Evolutionary conservation across 53 echinoderm and acorn worm genomes (phyloP).

Genomic region (Paracentrotus lividus): DNA sequence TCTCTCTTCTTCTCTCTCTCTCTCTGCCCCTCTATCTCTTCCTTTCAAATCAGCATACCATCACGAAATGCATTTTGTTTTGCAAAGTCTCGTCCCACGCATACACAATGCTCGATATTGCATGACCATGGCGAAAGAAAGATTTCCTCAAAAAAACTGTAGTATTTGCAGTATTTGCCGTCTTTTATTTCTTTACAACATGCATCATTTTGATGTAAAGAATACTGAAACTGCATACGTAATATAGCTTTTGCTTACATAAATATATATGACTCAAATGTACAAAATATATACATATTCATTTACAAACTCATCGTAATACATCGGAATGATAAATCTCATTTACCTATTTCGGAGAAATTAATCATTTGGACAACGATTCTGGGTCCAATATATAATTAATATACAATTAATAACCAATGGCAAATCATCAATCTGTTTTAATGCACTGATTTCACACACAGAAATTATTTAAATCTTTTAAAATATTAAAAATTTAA

Average conservation of each 20-base stretch:
- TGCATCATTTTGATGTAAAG: neutral
- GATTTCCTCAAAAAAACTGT: neutral
- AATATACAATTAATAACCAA: too few species aligned
- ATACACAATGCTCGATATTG: neutral
- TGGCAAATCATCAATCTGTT: too few species aligned
- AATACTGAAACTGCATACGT: neutral
- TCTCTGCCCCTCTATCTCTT: neutral
- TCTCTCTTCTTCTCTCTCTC: neutral
- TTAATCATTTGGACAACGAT: too few species aligned
- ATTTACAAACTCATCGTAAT: neutral
- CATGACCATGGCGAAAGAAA: neutral
- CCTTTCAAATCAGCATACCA: neutral
- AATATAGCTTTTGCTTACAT: neutral
- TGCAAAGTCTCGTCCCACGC: neutral
- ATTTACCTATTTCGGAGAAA: neutral
- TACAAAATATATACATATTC: constrained; percentile 12
- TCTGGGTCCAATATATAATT: too few species aligned
- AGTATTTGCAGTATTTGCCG: too few species aligned
- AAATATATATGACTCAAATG: neutral
- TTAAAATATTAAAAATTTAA: too few species aligned
- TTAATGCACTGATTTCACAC: too few species aligned
- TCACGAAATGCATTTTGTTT: neutral
- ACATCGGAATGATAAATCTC: neutral
- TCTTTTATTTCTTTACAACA: neutral
- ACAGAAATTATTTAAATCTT: too few species aligned